A percentile compares a stretch with the other conserved stretches of the same genome.
Conservation (phyloP, 2,113 vertebrate genomes). For the Onychostoma macrolepis region DNA sequence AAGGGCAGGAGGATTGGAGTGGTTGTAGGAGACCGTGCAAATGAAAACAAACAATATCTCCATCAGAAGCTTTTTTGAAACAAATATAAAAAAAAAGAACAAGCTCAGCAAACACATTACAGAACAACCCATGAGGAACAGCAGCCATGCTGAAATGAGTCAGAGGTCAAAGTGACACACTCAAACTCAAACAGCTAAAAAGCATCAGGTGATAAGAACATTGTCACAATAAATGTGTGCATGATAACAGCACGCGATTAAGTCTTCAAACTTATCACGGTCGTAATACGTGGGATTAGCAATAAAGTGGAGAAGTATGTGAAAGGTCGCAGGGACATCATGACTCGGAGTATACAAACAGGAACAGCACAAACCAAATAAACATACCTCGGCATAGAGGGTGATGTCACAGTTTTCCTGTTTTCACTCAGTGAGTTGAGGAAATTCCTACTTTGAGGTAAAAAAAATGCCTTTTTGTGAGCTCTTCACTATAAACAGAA, state of each 20-base stretch:
- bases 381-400: slow-evolving; percentile 40
- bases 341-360: slow-evolving; percentile 38
- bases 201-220: slow-evolving; percentile 30
- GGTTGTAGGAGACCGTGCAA: not conserved
- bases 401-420: slow-evolving; percentile 57
- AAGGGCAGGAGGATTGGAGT: not conserved
- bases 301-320: not conserved
- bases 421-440: slow-evolving; percentile 40
- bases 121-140: not conserved
- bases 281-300: not conserved
- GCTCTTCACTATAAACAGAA: slow-evolving; percentile 4
- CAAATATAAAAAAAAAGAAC: not conserved
- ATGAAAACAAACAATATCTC: slow-evolving; percentile 12
- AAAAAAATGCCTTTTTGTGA: not conserved
- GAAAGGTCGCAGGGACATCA: slow-evolving; percentile 8
- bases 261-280: not conserved
- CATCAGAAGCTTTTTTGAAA: not conserved
- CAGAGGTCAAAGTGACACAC: slow-evolving; percentile 17
- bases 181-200: slow-evolving; percentile 27
- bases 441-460: slow-evolving; percentile 29
- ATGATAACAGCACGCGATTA: not conserved
- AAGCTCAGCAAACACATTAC: not conserved
- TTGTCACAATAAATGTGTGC: slow-evolving; percentile 28
- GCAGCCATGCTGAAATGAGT: not conserved
- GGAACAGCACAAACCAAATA: slow-evolving; percentile 45